Evolutionary conservation across 2,113 vertebrate species (phyloP).

Genomic region (Myxocyprinus asiaticus): DNA sequence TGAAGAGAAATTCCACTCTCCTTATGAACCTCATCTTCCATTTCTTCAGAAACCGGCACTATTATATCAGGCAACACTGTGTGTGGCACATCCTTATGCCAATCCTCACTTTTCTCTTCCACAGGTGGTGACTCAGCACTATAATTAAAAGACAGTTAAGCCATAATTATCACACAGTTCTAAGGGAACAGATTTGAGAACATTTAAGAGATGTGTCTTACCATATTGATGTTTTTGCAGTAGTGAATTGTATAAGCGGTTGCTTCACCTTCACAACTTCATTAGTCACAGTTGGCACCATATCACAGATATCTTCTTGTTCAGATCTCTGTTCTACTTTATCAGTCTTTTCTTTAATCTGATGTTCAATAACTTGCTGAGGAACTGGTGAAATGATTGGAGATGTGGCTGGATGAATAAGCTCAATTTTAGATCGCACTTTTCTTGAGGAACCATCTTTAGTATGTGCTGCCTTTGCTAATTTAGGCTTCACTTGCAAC

Average conservation of each 20-base stretch:
- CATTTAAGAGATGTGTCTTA: not conserved
- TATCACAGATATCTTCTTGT: not conserved
- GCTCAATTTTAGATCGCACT: not conserved
- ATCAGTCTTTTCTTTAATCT: not conserved
- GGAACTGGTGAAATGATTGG: not conserved
- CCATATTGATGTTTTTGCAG: not conserved
- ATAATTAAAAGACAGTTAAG: not conserved
- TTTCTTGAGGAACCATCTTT: not conserved
- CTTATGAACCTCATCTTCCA: not conserved
- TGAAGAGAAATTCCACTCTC: not conserved
- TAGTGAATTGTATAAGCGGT: not conserved
- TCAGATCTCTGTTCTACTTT: not conserved
- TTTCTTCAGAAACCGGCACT: not conserved
- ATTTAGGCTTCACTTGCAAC: constrained; percentile 11
- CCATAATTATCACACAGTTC: no score
- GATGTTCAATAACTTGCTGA: not conserved
- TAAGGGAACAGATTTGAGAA: no score
- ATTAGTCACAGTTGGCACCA: not conserved
- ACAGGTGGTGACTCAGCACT: not conserved
- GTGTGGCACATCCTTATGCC: no score
- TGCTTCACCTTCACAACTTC: not conserved
- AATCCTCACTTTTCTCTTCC: not conserved
- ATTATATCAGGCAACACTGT: not conserved
- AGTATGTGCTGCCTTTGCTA: not conserved
- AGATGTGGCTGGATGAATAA: no score